phyloP scores from a whole-genome alignment of 1,140 invertebrate genomes.

The Drosophila persimilis region DNA sequence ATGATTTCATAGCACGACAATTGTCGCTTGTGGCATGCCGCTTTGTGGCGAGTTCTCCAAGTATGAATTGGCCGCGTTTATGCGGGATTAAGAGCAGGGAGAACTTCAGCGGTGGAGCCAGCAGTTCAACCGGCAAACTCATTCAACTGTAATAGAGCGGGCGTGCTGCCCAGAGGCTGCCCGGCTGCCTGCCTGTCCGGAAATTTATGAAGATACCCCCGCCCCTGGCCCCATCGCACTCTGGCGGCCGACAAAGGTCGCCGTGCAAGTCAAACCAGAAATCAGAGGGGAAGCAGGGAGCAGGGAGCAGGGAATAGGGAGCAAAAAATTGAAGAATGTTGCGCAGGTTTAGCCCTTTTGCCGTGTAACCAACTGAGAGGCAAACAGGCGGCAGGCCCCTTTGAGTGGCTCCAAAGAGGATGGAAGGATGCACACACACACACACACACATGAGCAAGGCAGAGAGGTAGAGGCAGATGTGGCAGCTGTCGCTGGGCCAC shows the following conservation, averaged over 20 bases:
- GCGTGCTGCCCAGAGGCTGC: slow-evolving; percentile 1
- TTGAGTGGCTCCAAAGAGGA: slow-evolving; percentile 13
- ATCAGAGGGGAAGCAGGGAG: background rate
- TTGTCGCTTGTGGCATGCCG: slow-evolving; percentile 32
- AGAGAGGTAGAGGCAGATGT: slow-evolving; percentile 9
- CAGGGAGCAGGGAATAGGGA: too few relatives aligned
- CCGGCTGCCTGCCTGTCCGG: background rate
- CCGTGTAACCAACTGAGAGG: slow-evolving; percentile 4
- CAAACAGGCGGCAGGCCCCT: slow-evolving; percentile 4
- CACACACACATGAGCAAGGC: background rate
- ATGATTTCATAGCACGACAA: slow-evolving; percentile 39
- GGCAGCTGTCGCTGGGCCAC: slow-evolving; percentile 40
- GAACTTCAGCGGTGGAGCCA: background rate
- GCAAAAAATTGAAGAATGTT: too few relatives aligned
- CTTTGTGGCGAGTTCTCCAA: slow-evolving; percentile 53
- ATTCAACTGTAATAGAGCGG: slow-evolving; percentile 41
- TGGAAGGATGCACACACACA: too few relatives aligned
- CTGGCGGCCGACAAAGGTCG: background rate
- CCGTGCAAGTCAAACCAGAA: slow-evolving; percentile 8
- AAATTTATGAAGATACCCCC: slow-evolving; percentile 10
- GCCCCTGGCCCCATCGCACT: background rate
- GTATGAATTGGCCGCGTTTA: slow-evolving; percentile 55
- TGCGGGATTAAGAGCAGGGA: slow-evolving; percentile 40
- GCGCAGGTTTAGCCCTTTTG: background rate
- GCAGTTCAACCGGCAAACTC: slow-evolving; percentile 13